Conservation (phyloP, 2,113 vertebrate genomes). For the Psephotus haematonotus region DNA sequence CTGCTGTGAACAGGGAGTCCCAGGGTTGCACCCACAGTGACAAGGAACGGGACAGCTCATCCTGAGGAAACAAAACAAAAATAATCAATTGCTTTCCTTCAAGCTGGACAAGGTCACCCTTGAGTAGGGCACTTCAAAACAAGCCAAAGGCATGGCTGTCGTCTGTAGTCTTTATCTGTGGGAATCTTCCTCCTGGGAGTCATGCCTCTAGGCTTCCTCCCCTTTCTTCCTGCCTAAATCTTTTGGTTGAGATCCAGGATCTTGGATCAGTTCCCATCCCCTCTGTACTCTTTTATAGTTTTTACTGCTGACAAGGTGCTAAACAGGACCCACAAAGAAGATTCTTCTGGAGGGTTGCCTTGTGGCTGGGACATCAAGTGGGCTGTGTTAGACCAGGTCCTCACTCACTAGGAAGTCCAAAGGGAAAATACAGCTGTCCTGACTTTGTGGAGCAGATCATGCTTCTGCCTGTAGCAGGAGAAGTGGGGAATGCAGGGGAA, state of each 20-base stretch:
- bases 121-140: neutral
- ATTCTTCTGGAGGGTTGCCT: neutral
- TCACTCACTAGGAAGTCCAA: neutral
- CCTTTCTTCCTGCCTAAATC: neutral
- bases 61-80: neutral
- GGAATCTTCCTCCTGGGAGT: neutral
- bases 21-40: neutral
- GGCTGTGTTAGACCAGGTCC: neutral
- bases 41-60: neutral
- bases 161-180: neutral
- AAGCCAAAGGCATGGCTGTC: neutral
- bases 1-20: neutral
- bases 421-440: neutral
- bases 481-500: neutral
- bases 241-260: neutral
- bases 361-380: neutral
- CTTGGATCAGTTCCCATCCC: neutral
- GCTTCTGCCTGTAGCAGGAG: neutral
- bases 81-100: neutral
- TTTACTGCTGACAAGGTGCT: neutral
- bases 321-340: neutral
- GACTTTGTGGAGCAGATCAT: neutral
- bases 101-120: neutral
- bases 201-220: neutral
- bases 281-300: neutral